These are phyloP conservation scores for Craseonycteris thonglongyai DNA, from an alignment of 2,113 vertebrate species.

Conservation along the genomic window DNA sequence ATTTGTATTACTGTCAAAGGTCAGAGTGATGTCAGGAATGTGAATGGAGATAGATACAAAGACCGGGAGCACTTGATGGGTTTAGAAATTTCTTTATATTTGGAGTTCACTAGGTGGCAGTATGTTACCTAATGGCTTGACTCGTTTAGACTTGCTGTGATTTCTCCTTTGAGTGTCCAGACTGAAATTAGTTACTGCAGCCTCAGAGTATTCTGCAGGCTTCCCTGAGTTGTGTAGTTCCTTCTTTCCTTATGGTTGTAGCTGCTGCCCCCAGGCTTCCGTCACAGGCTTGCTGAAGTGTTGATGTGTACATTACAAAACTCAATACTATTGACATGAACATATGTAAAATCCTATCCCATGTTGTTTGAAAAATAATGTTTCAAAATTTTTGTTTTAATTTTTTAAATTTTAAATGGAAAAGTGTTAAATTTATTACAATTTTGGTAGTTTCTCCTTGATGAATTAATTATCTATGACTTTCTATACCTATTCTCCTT, in stretches of 20 bases:
- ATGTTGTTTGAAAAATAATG: not conserved
- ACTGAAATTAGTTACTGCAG: not conserved
- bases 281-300: not conserved
- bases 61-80: not conserved
- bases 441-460: not conserved
- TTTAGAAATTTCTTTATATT: not conserved
- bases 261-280: not conserved
- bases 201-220: not conserved
- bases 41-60: not conserved
- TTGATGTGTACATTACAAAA: not conserved
- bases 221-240: not conserved
- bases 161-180: not conserved
- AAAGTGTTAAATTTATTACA: not conserved
- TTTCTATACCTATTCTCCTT: conserved; percentile 26
- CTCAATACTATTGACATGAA: not conserved
- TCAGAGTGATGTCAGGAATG: not conserved
- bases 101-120: conserved; percentile 38
- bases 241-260: not conserved
- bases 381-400: too few relatives aligned
- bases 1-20: not conserved
- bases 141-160: not conserved
- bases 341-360: not conserved
- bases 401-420: not conserved
- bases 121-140: not conserved
- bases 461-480: not conserved